phyloP scores from a whole-genome alignment of 2,797 vertebrate genomes.

The Schizopygopsis malacanthus region DNA sequence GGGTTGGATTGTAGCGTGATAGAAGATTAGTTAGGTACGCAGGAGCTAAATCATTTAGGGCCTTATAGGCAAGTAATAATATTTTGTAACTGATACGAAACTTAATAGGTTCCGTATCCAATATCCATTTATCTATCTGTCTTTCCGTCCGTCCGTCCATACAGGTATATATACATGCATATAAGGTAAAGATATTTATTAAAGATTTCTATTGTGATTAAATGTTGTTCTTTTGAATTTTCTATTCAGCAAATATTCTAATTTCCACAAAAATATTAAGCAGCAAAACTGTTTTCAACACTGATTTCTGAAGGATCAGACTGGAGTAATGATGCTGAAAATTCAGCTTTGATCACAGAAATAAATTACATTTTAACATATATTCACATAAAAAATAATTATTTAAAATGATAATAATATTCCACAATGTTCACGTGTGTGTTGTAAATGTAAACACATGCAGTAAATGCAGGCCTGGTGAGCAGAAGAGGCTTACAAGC shows the following conservation, averaged over 20 bases:
- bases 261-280: not conserved
- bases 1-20: too few relatives aligned
- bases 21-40: too few relatives aligned
- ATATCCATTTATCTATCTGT: too few relatives aligned
- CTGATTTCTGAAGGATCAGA: not conserved
- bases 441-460: not conserved
- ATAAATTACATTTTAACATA: too few relatives aligned
- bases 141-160: too few relatives aligned
- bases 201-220: not conserved
- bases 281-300: not conserved
- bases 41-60: too few relatives aligned
- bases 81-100: too few relatives aligned
- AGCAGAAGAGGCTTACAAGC: not conserved
- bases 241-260: not conserved
- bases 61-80: too few relatives aligned
- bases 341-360: not conserved
- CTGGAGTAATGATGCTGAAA: not conserved
- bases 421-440: not conserved
- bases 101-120: too few relatives aligned
- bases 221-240: not conserved
- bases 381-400: not conserved
- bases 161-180: too few relatives aligned
- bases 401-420: not conserved
- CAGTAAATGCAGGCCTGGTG: not conserved
- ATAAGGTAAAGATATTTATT: not conserved